Evolutionary conservation across 2,888 invertebrate species (phyloP).

Genomic region (Holacanthella duospinosa): DNA sequence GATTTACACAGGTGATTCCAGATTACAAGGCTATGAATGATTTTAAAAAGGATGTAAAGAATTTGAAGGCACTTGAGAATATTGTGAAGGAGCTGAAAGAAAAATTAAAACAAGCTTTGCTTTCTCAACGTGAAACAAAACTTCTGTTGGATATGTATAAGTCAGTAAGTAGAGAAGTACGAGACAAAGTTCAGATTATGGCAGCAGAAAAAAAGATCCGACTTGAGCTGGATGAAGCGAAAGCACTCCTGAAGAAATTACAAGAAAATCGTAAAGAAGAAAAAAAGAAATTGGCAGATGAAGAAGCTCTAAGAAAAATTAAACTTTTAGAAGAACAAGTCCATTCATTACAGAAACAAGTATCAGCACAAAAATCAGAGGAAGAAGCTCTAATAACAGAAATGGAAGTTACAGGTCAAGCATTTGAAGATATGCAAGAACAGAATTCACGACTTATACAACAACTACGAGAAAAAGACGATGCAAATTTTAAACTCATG

Average conservation of each 20-base stretch:
- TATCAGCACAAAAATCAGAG: constrained; percentile 53
- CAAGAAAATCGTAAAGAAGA: constrained; percentile 86
- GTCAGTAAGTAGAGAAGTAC: constrained; percentile 89
- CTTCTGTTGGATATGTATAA: constrained; percentile 91
- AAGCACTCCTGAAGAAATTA: constrained; percentile 72
- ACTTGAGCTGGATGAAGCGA: constrained; percentile 79
- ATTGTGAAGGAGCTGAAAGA: not conserved
- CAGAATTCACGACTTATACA: constrained; percentile 91
- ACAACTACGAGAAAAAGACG: constrained; percentile 90
- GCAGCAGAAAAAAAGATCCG: constrained; percentile 83
- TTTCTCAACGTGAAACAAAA: constrained; percentile 90
- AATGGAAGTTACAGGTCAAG: constrained; percentile 98
- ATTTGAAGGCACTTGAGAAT: not conserved
- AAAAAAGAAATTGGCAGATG: constrained; percentile 79
- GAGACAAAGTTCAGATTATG: constrained; percentile 93
- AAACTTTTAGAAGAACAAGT: constrained; percentile 83
- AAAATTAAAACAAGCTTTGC: constrained; percentile 58
- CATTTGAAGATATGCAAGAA: constrained; percentile 98
- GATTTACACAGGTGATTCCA: not conserved
- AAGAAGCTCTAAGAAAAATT: constrained; percentile 86
- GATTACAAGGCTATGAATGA: not conserved
- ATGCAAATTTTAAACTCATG: constrained; percentile 98
- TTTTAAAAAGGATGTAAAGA: not conserved
- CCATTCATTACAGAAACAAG: constrained; percentile 44
- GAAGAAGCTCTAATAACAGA: constrained; percentile 94